Evolutionary conservation across 2,888 invertebrate genomes (phyloP).

Genomic region (Campoplex capitator): DNA sequence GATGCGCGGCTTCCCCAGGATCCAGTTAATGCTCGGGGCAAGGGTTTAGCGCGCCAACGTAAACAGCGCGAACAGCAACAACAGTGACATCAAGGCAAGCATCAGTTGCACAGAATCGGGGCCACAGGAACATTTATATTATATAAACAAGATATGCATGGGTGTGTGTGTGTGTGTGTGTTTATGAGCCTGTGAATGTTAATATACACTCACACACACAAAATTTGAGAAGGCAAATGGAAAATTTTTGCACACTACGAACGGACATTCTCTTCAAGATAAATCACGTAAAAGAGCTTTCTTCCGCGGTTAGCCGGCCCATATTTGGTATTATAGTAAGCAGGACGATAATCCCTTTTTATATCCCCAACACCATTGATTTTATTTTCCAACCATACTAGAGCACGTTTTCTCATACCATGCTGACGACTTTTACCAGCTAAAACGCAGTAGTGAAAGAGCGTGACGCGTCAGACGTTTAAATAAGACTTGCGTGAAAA

Average conservation of each 20-base stretch:
- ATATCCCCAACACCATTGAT: constrained; percentile 49
- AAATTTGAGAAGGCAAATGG: background rate
- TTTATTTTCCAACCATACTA: constrained; percentile 33
- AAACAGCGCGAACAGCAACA: constrained; percentile 75
- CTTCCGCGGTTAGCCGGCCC: background rate
- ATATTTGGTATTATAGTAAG: constrained; percentile 30
- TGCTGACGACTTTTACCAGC: background rate
- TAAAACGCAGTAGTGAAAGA: constrained; percentile 53
- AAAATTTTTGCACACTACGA: background rate
- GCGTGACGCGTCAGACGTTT: constrained; percentile 54
- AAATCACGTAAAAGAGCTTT: constrained; percentile 2
- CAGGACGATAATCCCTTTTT: constrained; percentile 49
- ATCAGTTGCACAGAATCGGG: constrained; percentile 32
- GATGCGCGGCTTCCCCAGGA: constrained; percentile 76
- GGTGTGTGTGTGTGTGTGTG: no score
- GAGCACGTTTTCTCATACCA: constrained; percentile 60
- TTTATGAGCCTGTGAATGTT: background rate
- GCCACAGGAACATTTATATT: constrained; percentile 30
- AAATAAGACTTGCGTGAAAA: constrained; percentile 48
- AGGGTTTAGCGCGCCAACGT: constrained; percentile 77
- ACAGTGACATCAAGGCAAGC: constrained; percentile 50
- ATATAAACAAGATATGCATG: background rate
- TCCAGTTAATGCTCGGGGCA: constrained; percentile 78
- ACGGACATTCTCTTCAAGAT: background rate
- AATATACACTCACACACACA: background rate